phyloP scores from a whole-genome alignment of 1,140 invertebrate species.

The Metaphire vulgaris region DNA sequence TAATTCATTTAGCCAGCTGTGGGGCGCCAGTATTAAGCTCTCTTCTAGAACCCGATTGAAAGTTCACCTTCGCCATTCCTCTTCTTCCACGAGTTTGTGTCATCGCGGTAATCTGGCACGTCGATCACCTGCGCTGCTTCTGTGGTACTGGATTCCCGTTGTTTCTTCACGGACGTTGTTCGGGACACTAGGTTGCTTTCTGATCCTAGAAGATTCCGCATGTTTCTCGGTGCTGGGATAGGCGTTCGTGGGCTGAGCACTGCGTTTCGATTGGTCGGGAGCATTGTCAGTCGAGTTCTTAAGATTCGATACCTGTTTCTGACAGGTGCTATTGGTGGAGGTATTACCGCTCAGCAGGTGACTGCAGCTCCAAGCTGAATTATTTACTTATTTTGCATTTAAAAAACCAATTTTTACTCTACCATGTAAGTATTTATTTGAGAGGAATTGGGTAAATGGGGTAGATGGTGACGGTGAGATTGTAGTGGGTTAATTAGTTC shows the following conservation, averaged over 20 bases:
- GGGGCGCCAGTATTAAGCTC: no score
- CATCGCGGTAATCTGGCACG: not conserved
- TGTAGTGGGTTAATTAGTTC: no score
- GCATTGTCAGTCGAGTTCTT: not conserved
- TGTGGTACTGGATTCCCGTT: not conserved
- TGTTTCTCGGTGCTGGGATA: not conserved
- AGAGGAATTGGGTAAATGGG: no score
- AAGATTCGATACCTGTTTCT: not conserved
- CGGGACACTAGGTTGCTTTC: not conserved
- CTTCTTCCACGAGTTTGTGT: no score
- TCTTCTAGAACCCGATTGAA: no score
- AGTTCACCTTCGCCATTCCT: no score
- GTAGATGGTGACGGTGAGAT: no score
- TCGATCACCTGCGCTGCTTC: not conserved
- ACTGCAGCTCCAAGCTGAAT: no score
- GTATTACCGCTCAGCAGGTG: not conserved
- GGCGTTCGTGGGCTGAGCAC: not conserved
- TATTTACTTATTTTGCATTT: no score
- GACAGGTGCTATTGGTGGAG: not conserved
- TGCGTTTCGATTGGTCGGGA: not conserved
- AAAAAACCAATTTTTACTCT: no score
- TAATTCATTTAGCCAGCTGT: no score
- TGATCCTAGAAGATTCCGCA: not conserved
- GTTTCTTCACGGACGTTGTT: not conserved
- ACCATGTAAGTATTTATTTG: no score